These are phyloP conservation scores for Opisthocomus hoazin DNA, from an alignment of 2,113 vertebrate species.

Conservation along the genomic window DNA sequence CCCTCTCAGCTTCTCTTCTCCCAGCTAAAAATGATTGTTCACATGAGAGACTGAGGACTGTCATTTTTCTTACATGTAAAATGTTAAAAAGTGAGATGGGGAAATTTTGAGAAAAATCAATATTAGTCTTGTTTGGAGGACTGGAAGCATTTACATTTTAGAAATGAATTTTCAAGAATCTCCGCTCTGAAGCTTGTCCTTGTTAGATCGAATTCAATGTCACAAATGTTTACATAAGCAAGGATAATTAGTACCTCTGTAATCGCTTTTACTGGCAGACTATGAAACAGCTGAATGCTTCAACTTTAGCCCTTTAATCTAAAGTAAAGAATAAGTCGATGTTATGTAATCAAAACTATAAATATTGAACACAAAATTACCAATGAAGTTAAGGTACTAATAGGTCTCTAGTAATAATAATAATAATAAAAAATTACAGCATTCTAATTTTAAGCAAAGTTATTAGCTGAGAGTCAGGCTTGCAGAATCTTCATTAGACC, in stretches of 20 bases:
- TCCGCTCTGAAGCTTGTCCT: neutral
- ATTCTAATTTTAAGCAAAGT: neutral
- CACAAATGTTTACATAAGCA: constrained; percentile 38
- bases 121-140: neutral
- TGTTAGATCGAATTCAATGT: constrained; percentile 53
- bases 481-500: neutral
- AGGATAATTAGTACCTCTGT: constrained; percentile 33
- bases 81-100: neutral
- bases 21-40: neutral
- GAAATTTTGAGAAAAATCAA: neutral
- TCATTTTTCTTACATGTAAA: neutral
- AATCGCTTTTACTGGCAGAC: constrained; percentile 49
- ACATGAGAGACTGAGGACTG: neutral
- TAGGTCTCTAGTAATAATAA: neutral
- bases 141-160: neutral
- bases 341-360: neutral
- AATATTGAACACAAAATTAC: constrained; percentile 14
- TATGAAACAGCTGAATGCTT: constrained; percentile 30
- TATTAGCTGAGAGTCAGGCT: neutral
- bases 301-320: constrained; percentile 29
- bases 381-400: neutral
- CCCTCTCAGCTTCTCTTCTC: too few relatives aligned
- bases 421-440: neutral
- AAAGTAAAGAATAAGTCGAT: neutral
- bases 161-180: neutral